Conservation (phyloP, 2,113 vertebrate species). For the Calyptomena viridis region DNA sequence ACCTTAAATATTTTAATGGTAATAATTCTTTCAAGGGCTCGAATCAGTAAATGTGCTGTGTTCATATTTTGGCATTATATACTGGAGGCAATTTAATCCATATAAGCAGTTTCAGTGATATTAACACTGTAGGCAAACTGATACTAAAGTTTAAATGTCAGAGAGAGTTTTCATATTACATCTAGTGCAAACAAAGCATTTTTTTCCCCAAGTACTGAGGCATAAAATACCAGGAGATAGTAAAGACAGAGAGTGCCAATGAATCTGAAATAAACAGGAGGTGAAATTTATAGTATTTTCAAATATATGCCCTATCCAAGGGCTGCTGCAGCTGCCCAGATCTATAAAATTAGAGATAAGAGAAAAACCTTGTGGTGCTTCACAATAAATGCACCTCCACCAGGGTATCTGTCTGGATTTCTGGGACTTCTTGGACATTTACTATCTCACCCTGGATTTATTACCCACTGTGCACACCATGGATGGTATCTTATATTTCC, state of each 20-base stretch:
- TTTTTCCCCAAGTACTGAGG: slow-evolving; percentile 57
- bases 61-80: slow-evolving; percentile 71
- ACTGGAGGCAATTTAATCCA: slow-evolving; percentile 67
- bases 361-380: neutral
- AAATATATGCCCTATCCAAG: slow-evolving; percentile 57
- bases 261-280: slow-evolving; percentile 65
- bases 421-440: slow-evolving; percentile 40
- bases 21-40: slow-evolving; percentile 70
- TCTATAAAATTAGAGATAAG: slow-evolving; percentile 55
- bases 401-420: neutral
- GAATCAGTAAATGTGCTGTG: slow-evolving; percentile 65
- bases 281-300: slow-evolving; percentile 63
- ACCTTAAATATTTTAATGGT: slow-evolving; percentile 74
- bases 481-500: neutral
- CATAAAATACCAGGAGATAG: slow-evolving; percentile 68
- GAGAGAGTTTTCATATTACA: slow-evolving; percentile 64
- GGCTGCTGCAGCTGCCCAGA: slow-evolving; percentile 34
- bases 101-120: slow-evolving; percentile 65
- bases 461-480: neutral
- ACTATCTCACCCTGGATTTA: slow-evolving; percentile 25
- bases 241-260: slow-evolving; percentile 61
- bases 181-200: slow-evolving; percentile 71
- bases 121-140: slow-evolving; percentile 72
- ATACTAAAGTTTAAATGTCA: slow-evolving; percentile 75
- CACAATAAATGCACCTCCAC: neutral